These are phyloP conservation scores for Peromyscus aztecus DNA, from an alignment of 2,797 vertebrate species.

Conservation along the genomic window DNA sequence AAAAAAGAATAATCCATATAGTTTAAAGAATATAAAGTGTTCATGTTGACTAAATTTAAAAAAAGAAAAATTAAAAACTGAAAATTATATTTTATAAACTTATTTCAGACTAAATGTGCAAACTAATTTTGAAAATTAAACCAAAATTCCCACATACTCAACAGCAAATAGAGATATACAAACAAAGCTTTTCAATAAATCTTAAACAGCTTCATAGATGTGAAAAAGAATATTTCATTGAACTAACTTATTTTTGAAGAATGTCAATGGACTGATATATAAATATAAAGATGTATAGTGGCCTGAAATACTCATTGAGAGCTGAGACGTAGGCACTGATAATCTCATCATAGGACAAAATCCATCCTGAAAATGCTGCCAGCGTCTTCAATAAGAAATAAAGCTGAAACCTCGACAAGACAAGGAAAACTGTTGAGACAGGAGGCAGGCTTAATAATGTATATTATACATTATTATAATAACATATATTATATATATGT, in stretches of 20 bases:
- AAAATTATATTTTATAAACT: not conserved
- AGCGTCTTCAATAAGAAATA: not conserved
- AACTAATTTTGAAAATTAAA: not conserved
- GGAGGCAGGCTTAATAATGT: not conserved
- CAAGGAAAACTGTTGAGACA: not conserved
- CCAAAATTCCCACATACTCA: not conserved
- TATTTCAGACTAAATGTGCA: not conserved
- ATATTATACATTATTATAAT: too few species aligned
- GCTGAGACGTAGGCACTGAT: too few species aligned
- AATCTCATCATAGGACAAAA: not conserved
- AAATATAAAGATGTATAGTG: not conserved
- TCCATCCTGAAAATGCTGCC: not conserved
- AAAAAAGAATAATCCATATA: not conserved
- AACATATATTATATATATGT: too few species aligned
- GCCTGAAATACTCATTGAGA: too few species aligned
- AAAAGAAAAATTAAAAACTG: too few species aligned
- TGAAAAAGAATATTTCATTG: not conserved
- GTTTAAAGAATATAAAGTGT: not conserved
- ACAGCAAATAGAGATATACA: not conserved
- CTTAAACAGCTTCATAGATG: not conserved
- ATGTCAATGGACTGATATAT: not conserved
- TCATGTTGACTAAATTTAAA: conserved; percentile 20
- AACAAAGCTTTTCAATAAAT: not conserved
- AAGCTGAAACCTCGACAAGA: not conserved
- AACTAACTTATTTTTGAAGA: not conserved